phyloP scores from a whole-genome alignment of 1,140 invertebrate genomes.

The Megathymus violae region DNA sequence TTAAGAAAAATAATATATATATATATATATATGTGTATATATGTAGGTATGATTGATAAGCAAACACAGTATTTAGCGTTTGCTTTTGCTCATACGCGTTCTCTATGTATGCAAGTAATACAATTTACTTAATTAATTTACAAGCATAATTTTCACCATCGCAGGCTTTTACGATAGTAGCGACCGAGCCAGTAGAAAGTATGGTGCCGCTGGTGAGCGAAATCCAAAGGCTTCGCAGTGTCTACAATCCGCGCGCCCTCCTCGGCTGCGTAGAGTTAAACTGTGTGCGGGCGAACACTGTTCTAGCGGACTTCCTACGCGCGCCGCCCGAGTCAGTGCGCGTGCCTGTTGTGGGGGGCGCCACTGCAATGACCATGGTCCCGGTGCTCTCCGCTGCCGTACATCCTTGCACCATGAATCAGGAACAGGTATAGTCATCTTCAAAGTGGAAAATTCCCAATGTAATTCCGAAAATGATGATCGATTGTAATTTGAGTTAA shows the following conservation, averaged over 20 bases:
- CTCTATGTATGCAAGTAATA: no score
- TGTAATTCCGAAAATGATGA: no score
- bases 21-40: no score
- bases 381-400: slow-evolving; percentile 90
- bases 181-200: slow-evolving; percentile 85
- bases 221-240: slow-evolving; percentile 84
- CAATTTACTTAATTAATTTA: no score
- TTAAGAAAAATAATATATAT: no score
- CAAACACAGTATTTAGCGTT: no score
- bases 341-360: slow-evolving; percentile 93
- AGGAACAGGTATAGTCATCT: no score
- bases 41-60: no score
- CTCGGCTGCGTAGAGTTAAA: slow-evolving; percentile 92
- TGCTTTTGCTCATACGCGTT: no score
- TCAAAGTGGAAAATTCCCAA: no score
- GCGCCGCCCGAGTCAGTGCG: slow-evolving; percentile 87
- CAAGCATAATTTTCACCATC: no score
- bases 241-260: slow-evolving; percentile 88
- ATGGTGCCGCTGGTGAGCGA: slow-evolving; percentile 85
- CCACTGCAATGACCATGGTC: slow-evolving; percentile 90
- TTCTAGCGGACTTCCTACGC: slow-evolving; percentile 83
- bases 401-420: slow-evolving; percentile 73
- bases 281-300: slow-evolving; percentile 90
- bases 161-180: slow-evolving; percentile 85
- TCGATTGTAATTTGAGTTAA: no score